Conservation (phyloP, 2,113 vertebrate genomes). For the Bos taurus region ARS-UCD2.0 NC_037351.1:38147001-38147500, state of each 20-base stretch:
- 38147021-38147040: background rate
- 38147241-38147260: background rate
- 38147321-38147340: background rate
- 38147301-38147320: background rate
- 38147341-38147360: background rate
- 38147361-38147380: background rate
- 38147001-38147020: background rate
- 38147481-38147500: background rate
- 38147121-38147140: background rate
- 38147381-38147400: background rate
- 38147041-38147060: background rate
- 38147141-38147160: background rate
- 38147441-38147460: rapidly evolving
- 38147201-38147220: background rate
- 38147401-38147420: background rate
- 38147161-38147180: background rate
- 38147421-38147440: background rate
- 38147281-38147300: background rate
- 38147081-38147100: background rate
- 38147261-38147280: background rate
- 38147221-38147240: background rate
- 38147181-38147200: background rate
- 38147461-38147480: rapidly evolving
- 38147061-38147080: background rate
- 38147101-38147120: background rate